A percentile compares a stretch with the other conserved stretches of the same genome.
Evolutionary conservation across 2,888 invertebrate genomes (phyloP).

Genomic region (Formica aserva): DNA sequence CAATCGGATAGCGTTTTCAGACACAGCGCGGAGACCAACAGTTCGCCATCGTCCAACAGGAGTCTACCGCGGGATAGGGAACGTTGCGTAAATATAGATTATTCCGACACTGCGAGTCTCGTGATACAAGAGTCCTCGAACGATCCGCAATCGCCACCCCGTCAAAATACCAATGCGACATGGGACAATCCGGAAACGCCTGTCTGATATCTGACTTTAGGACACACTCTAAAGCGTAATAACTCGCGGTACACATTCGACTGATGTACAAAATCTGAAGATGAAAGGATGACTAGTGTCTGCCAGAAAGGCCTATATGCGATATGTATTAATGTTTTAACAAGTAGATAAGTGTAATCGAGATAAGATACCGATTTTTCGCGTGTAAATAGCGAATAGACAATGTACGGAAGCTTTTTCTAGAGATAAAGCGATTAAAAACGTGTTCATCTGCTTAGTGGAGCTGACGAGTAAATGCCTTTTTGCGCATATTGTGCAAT

Average conservation of each 20-base stretch:
- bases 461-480: constrained; percentile 27
- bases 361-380: constrained; percentile 29
- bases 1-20: constrained; percentile 79
- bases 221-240: constrained; percentile 8
- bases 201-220: constrained; percentile 75
- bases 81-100: constrained; percentile 67
- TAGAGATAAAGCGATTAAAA: constrained; percentile 40
- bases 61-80: constrained; percentile 74
- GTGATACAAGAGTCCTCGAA: constrained; percentile 74
- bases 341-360: constrained; percentile 5
- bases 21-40: constrained; percentile 76
- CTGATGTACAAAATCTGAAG: background rate
- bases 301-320: background rate
- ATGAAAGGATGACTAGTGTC: background rate
- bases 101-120: constrained; percentile 75
- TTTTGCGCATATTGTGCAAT: constrained; percentile 17
- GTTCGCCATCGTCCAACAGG: constrained; percentile 75
- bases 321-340: constrained; percentile 13
- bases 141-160: constrained; percentile 64
- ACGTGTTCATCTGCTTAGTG: constrained; percentile 58
- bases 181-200: constrained; percentile 84
- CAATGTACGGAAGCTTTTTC: constrained; percentile 2
- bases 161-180: constrained; percentile 78
- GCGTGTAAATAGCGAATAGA: constrained; percentile 61
- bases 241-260: background rate